A percentile compares a stretch with the other conserved stretches of the same genome.
These are phyloP conservation scores for Amazona guildingii DNA, from an alignment of 2,113 vertebrate genomes.

Conservation along the genomic window DNA sequence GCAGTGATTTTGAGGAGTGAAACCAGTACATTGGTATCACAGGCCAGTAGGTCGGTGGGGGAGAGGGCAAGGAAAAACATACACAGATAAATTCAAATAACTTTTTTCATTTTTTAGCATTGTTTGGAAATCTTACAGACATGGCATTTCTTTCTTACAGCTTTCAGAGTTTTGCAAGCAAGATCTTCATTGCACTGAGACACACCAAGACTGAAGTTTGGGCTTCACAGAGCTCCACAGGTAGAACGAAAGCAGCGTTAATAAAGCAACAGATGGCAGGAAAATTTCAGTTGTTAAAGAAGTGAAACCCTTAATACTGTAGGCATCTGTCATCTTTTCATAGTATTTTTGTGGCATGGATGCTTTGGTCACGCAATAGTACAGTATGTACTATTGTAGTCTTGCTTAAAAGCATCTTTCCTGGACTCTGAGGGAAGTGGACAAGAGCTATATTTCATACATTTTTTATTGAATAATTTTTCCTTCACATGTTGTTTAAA, in stretches of 20 bases:
- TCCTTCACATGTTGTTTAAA: background rate
- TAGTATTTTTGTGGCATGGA: background rate
- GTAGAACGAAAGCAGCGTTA: background rate
- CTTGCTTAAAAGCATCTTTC: background rate
- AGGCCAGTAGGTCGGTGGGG: background rate
- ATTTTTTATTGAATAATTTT: background rate
- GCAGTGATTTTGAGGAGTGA: background rate
- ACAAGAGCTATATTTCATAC: background rate
- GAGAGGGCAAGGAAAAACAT: background rate
- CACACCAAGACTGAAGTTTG: background rate
- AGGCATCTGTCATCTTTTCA: background rate
- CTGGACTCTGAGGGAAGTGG: background rate
- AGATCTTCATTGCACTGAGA: background rate
- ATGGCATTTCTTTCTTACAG: background rate
- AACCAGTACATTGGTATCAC: background rate
- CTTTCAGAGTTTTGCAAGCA: background rate
- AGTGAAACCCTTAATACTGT: background rate
- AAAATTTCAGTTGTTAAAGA: background rate
- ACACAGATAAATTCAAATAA: background rate
- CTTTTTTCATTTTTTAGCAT: background rate
- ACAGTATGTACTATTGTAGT: background rate
- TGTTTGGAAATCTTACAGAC: background rate
- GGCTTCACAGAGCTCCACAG: background rate
- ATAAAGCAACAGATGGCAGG: background rate
- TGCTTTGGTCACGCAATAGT: background rate